Base-by-base conservation (phyloP, 2,797 vertebrate species). In the Micrastur ruficollis region DNA sequence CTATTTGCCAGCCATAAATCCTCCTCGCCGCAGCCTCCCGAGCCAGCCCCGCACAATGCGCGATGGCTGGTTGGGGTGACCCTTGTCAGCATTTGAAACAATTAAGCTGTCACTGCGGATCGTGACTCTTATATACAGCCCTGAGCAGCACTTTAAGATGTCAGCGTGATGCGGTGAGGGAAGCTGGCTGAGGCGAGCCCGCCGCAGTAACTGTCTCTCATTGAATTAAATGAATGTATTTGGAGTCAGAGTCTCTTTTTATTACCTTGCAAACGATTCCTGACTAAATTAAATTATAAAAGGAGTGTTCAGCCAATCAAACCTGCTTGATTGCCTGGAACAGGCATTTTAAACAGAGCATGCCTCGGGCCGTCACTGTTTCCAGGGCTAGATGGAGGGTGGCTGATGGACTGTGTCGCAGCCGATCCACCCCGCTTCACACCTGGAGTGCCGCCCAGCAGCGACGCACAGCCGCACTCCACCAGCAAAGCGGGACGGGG, bases 181-280 rank as follows among this genome's bases (percentile, higher is more conserved):
- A 70, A 92, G 90, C 88, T 58, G 90, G 95, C 81, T 52, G 92
- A 94, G 85, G 63, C 46, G 11, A 95, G 83, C 85, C 63, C 34
- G 47, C 81, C 3, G 49, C 93, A 71, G 78, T 74, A 83, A 91
- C 63, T n/a, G 63, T 61, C 95, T 85, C 96, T 94, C 93, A 91
- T 87, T 94, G 96, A 96, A 97, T 97, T 95, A 95, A 95, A 96
- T 93, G 94, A 89, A 95, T 89, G 89, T 42, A 80, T 96, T 92
- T 92, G 94, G 86, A 96, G 86, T 59, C 96, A 78, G 94, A 97
- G 91, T 32, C 89, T 81, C 93, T 93, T 94, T 97, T 97, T 95
- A 97, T 96, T 93, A 90, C 97, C 86, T 93, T 6, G 94, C 93
- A 84, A 96, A 94, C 83, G 83, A 93, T 90, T 96, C 94, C 94